These are phyloP conservation scores for Cottus gobio DNA, from an alignment of 2,113 vertebrate genomes.

Conservation along the genomic window DNA sequence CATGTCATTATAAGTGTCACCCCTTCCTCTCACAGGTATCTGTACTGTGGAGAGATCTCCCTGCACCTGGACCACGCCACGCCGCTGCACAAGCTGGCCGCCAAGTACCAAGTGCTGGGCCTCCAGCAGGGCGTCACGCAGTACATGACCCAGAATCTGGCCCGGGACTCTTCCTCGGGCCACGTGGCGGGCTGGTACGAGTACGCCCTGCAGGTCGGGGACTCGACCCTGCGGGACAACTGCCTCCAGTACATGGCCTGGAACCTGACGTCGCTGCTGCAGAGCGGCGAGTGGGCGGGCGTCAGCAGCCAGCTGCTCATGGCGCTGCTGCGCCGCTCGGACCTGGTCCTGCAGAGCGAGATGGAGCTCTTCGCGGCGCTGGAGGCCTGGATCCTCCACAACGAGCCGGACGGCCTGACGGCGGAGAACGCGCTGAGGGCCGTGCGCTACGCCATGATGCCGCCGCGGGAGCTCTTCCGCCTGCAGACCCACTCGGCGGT, in stretches of 20 bases:
- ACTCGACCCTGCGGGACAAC: conserved; percentile 85
- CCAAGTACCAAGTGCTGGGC: conserved; percentile 87
- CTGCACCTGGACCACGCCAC: conserved; percentile 90
- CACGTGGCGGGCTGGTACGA: conserved; percentile 95
- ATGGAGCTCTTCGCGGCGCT: conserved; percentile 90
- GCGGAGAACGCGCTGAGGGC: conserved; percentile 87
- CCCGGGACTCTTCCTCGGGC: conserved; percentile 86
- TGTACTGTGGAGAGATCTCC: conserved; percentile 93
- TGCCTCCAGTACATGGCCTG: conserved; percentile 94
- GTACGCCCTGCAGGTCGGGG: conserved; percentile 86
- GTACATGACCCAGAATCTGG: conserved; percentile 92
- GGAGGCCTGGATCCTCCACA: conserved; percentile 89
- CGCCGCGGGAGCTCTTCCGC: conserved; percentile 91
- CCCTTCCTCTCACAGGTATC: conserved; percentile 86
- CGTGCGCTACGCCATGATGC: conserved; percentile 96
- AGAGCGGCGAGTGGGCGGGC: conserved; percentile 87
- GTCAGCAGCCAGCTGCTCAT: conserved; percentile 88
- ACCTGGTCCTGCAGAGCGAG: conserved; percentile 93
- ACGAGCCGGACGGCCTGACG: conserved; percentile 82
- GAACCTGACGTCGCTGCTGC: conserved; percentile 91
- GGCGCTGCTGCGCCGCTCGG: conserved; percentile 90
- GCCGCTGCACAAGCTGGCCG: conserved; percentile 90
- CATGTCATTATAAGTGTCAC: no score
- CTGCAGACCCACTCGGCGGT: conserved; percentile 89
- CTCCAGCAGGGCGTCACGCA: conserved; percentile 90